Evolutionary conservation across 2,113 vertebrate genomes (phyloP).

Genomic region (Planiliza haematocheilus): DNA sequence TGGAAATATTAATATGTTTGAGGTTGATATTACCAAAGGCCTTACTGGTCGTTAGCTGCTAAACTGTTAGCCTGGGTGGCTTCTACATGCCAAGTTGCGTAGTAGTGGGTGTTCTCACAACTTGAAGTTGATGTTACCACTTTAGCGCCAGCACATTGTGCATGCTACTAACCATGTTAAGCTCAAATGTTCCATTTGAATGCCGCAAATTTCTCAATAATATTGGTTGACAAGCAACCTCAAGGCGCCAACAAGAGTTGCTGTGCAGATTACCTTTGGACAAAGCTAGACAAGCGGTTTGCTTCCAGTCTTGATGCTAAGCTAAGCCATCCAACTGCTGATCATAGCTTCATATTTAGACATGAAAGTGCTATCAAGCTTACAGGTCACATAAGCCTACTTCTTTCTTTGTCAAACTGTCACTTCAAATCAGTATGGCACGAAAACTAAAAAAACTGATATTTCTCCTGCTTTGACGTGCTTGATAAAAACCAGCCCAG

Average conservation of each 20-base stretch:
- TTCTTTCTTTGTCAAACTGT: neutral
- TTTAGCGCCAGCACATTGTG: too few species aligned
- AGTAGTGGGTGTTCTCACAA: too few species aligned
- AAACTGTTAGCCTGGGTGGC: too few species aligned
- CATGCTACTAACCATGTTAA: too few species aligned
- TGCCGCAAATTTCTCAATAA: too few species aligned
- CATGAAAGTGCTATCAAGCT: too few species aligned
- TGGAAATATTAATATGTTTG: too few species aligned
- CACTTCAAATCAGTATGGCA: neutral
- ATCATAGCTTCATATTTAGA: neutral
- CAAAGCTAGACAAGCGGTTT: neutral
- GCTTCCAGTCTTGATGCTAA: neutral
- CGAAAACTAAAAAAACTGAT: slow-evolving; percentile 4
- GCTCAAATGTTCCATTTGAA: too few species aligned
- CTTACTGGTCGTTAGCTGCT: too few species aligned
- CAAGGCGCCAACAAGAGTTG: neutral
- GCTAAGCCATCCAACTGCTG: neutral
- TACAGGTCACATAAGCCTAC: neutral
- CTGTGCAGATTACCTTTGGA: neutral
- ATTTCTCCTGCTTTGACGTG: slow-evolving; percentile 55
- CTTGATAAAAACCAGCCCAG: slow-evolving; percentile 51
- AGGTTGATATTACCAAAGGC: too few species aligned
- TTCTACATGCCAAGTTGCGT: too few species aligned
- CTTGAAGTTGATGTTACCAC: too few species aligned
- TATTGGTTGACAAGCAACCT: neutral